Evolutionary conservation across 2,113 vertebrate genomes (phyloP), one percentile per base, ranked within the genome.

Genomic region (Aegotheles bennettii): DNA sequence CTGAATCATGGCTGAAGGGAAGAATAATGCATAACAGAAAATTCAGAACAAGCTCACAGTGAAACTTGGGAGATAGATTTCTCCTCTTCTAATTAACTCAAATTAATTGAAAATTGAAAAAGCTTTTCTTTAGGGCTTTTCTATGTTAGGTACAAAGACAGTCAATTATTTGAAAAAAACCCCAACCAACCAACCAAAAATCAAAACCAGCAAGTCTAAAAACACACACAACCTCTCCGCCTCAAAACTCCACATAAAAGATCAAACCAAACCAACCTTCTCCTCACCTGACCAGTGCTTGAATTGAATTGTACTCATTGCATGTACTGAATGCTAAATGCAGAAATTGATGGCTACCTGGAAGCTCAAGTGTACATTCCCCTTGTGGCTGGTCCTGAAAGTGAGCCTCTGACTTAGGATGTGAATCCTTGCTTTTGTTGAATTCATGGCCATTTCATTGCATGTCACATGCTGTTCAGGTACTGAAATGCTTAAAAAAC

Each of bases 1-100:
- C 54, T 67, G 59, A 79, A 36, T 79, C 13, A 16, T 67, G 59
- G 63, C 85, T 80, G 79, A 90, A 88, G 63, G 78, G 75, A 91
- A 73, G 65, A 90, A 69, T 60, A 84, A 91, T 70, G 43, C 28
- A 53, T 47, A 84, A 78, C 13, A 73, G 33, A 87, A 79, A 90
- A 60, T n/a, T 48, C 11, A 36, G 51, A 90, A 80, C 50, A 77
- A 60, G 81, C 29, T 81, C 36, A 48, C 25, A 70, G 28, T 76
- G 25, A 74, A 77, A 51, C 40, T 77, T 38, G 50, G 40, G 45
- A 87, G 82, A 89, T 10, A 43, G 9, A 7, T 69, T 40, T 13
- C 42, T 7, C 21, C 19, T 40, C 61, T 77, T 56, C 54, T 78
- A 79, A 85, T 87, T 89, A 93, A 78, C 19, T 67, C 6, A 33